These are phyloP conservation scores for Chionoecetes opilio DNA, from an alignment of 1,140 invertebrate species.

Conservation along the genomic window DNA sequence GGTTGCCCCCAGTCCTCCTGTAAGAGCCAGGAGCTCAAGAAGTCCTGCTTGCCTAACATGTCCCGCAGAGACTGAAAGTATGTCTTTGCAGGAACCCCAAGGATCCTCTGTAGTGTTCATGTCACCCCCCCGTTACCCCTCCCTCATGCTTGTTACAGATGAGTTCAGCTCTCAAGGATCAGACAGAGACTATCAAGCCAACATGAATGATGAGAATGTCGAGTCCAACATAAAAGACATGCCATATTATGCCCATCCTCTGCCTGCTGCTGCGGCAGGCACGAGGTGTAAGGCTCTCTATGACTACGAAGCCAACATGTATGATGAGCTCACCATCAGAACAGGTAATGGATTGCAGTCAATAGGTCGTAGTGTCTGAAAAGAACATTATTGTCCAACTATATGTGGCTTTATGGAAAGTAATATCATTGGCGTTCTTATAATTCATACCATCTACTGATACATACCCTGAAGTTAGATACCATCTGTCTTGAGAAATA, in stretches of 20 bases:
- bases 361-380: background rate
- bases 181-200: conserved; percentile 80
- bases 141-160: conserved; percentile 79
- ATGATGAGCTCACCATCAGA: conserved; percentile 93
- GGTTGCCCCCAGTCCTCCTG: conserved; percentile 24
- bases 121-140: conserved; percentile 80
- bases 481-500: no score
- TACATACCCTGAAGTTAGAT: no score
- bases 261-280: conserved; percentile 83
- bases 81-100: conserved; percentile 17
- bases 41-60: conserved; percentile 35
- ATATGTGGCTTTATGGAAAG: background rate
- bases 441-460: no score
- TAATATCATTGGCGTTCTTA: no score
- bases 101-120: conserved; percentile 74
- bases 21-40: conserved; percentile 41
- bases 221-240: conserved; percentile 67
- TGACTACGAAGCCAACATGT: conserved; percentile 93
- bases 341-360: conserved; percentile 86
- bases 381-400: background rate
- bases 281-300: conserved; percentile 93
- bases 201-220: conserved; percentile 71
- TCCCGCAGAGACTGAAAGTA: background rate
- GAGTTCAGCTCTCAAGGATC: conserved; percentile 81
- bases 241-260: conserved; percentile 74